Conservation (phyloP, 2,797 vertebrate genomes). For the Pseudochirops cupreus region DNA sequence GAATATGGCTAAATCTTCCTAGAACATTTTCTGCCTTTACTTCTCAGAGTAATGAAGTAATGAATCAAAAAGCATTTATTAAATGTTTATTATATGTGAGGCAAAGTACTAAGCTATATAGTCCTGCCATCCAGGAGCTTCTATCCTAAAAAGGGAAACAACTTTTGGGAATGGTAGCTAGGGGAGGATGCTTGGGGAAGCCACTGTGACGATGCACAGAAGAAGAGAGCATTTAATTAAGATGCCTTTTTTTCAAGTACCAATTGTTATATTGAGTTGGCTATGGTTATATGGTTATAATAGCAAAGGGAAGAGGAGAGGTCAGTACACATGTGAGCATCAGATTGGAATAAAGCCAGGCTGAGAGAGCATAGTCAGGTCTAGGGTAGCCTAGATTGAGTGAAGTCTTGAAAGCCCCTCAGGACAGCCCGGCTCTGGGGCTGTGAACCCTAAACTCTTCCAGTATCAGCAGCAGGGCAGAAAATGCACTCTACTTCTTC, state of each 20-base stretch:
- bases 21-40: not conserved
- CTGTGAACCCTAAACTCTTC: not conserved
- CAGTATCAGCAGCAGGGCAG: not conserved
- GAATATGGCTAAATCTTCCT: not conserved
- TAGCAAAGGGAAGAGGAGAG: not conserved
- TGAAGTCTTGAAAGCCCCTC: not conserved
- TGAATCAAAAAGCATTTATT: not conserved
- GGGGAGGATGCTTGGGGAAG: not conserved
- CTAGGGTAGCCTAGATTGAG: not conserved
- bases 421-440: not conserved
- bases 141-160: not conserved
- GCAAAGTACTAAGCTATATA: not conserved
- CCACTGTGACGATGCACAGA: not conserved
- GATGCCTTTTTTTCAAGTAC: not conserved
- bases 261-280: not conserved
- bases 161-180: not conserved
- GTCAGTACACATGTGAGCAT: not conserved
- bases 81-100: not conserved
- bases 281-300: not conserved
- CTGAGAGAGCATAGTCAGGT: not conserved
- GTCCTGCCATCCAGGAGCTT: not conserved
- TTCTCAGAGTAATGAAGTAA: not conserved
- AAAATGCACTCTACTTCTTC: not conserved
- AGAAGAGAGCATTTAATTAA: not conserved
- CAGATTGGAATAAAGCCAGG: not conserved